Conservation (phyloP, 2,888 invertebrate species). For the Heliconius ismenius region DNA sequence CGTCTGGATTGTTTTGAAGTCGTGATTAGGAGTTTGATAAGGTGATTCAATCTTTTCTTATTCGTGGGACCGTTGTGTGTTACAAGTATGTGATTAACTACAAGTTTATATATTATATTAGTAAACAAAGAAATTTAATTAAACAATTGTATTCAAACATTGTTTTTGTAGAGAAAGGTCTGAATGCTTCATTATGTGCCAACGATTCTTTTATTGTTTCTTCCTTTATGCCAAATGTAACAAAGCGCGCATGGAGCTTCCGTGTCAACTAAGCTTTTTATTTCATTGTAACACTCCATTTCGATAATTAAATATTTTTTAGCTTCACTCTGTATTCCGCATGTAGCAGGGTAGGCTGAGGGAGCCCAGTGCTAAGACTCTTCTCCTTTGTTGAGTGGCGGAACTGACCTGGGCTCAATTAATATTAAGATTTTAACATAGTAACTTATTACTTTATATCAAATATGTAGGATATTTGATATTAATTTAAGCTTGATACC, state of each 20-base stretch:
- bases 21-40: slow-evolving; percentile 66
- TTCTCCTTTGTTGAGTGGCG: too few species aligned
- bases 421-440: too few species aligned
- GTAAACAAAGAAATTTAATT: slow-evolving; percentile 24
- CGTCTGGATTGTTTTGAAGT: slow-evolving; percentile 70
- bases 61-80: slow-evolving; percentile 37
- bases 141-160: slow-evolving; percentile 38
- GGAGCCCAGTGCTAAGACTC: too few species aligned
- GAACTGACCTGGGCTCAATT: too few species aligned
- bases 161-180: slow-evolving; percentile 31
- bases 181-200: slow-evolving; percentile 41
- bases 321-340: too few species aligned
- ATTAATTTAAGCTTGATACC: too few species aligned
- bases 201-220: slow-evolving; percentile 39
- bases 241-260: background rate
- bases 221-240: slow-evolving; percentile 39
- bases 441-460: too few species aligned
- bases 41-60: slow-evolving; percentile 50
- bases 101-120: background rate
- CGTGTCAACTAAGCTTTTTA: slow-evolving; percentile 5
- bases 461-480: too few species aligned
- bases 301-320: background rate
- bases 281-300: slow-evolving; percentile 8
- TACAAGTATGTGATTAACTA: slow-evolving; percentile 23
- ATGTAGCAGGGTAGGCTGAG: too few species aligned